Base-by-base conservation (phyloP, 2,797 vertebrate species). In the Melopsittacus undulatus region DNA sequence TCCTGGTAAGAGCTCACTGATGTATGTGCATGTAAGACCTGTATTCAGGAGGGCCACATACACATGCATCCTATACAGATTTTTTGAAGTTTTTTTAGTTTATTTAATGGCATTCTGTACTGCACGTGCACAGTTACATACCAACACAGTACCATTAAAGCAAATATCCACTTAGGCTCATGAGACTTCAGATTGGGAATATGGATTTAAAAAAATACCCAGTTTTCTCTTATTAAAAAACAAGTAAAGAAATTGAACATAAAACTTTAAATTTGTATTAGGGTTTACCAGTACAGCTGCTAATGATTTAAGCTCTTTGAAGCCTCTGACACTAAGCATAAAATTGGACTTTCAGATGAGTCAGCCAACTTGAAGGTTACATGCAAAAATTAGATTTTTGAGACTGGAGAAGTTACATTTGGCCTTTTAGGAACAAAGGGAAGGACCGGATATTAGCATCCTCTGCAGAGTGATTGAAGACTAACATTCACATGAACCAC, bases 361-460 rank as follows among this genome's bases (percentile, higher is more conserved):
- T 13, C n/a, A 45, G 74, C 38, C 72, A 83, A 12, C 72, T 91
- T 72, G 69, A 74, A 92, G 83, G 92, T 66, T 75, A 78, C 45
- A 82, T 22, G 17, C 42, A 79, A 67, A 95, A 90, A 30, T 12
- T 54, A 52, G 8, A 48, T 92, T 94, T 96, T 48, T 43, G 16
- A 84, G 56, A 94, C 43, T 62, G 85, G 34, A 87, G 40, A 78
- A 84, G 42, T 40, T 86, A 78, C 49, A 70, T 79, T 83, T 75
- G 70, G 76, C 61, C 46, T 91, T 78, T 61, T 32, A 88, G 16
- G 73, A 59, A 76, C 61, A 78, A 63, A 70, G 63, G 38, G 40
- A 70, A 83, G 85, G 29, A 57, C 62, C 77, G 83, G 72, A 68
- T 84, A 94, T 94, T 83, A 97, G 68, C 82, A 96, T 92, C 77